Base-by-base conservation (phyloP, 2,113 vertebrate genomes). In the Ascaphus truei region DNA sequence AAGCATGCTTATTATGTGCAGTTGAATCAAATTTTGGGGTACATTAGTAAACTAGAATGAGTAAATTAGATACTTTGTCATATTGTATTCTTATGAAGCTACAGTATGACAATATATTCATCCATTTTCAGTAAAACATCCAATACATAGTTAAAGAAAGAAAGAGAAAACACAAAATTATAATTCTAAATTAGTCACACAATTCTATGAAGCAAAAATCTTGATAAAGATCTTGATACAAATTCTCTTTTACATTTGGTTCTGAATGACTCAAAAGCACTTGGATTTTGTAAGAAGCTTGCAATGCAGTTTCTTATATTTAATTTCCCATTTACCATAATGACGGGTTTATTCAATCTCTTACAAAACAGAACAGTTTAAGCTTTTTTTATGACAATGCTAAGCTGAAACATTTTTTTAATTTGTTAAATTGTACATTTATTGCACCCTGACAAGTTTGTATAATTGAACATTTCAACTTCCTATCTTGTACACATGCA, bases 101-200 rank as follows among this genome's bases (percentile, higher is more conserved):
- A n/a, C n/a, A n/a, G n/a, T n/a, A n/a, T n/a, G n/a, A n/a, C n/a
- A n/a, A n/a, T n/a, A n/a, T n/a, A n/a, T n/a, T n/a, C n/a, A n/a
- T n/a, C n/a, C n/a, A n/a, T n/a, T n/a, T n/a, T n/a, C n/a, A n/a
- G n/a, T n/a, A n/a, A n/a, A n/a, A n/a, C n/a, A n/a, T n/a, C n/a
- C n/a, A n/a, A n/a, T n/a, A n/a, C n/a, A n/a, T n/a, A n/a, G n/a
- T n/a, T n/a, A n/a, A n/a, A n/a, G n/a, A n/a, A n/a, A n/a, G n/a
- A n/a, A n/a, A n/a, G n/a, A n/a, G n/a, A n/a, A n/a, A n/a, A n/a
- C n/a, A n/a, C n/a, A n/a, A n/a, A n/a, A n/a, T n/a, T n/a, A n/a
- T n/a, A 22, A 57, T 57, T 36, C 20, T n/a, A 57, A 57, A 57
- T 57, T 33, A 57, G 16, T 57, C 31, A n/a, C 30, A 57, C 53